Evolutionary conservation across 2,113 vertebrate species (phyloP).

Genomic region (Monopterus albus): DNA sequence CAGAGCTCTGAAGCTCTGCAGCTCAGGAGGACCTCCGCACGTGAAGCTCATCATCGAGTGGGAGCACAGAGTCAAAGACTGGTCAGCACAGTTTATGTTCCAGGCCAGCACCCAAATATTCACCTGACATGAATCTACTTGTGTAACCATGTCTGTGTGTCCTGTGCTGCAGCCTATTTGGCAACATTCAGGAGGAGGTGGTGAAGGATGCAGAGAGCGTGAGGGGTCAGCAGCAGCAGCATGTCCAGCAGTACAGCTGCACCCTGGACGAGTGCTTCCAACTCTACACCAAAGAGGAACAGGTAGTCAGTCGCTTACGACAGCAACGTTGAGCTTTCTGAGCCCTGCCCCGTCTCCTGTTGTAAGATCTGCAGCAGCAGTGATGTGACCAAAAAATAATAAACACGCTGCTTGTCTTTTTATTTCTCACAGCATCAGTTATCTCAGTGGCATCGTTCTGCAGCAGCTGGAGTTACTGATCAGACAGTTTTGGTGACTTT

Average conservation of each 20-base stretch:
- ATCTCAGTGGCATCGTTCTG: too few relatives aligned
- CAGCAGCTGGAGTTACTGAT: too few relatives aligned
- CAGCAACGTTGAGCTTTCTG: too few relatives aligned
- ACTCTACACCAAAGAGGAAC: constrained; percentile 98
- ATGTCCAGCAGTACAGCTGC: constrained; percentile 91
- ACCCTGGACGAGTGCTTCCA: constrained; percentile 95
- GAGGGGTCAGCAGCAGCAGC: constrained; percentile 87
- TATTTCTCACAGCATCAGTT: too few relatives aligned
- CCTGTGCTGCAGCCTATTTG: constrained; percentile 85
- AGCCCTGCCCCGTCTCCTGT: too few relatives aligned
- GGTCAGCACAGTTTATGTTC: constrained; percentile 79
- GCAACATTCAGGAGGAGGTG: constrained; percentile 90
- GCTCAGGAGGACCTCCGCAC: constrained; percentile 89
- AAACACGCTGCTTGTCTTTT: too few relatives aligned
- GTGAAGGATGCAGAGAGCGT: constrained; percentile 91
- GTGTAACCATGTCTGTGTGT: neutral
- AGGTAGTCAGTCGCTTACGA: constrained; percentile 84
- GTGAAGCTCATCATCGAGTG: constrained; percentile 92
- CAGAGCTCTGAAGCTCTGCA: constrained; percentile 88
- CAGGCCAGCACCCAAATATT: neutral
- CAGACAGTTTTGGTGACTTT: too few relatives aligned
- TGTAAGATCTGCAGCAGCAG: too few relatives aligned
- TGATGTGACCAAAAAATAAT: too few relatives aligned
- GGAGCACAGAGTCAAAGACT: constrained; percentile 88
- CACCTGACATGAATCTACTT: too few relatives aligned